These are phyloP conservation scores for Siniperca scherzeri DNA, from an alignment of 2,797 vertebrate genomes.

Conservation along the genomic window DNA sequence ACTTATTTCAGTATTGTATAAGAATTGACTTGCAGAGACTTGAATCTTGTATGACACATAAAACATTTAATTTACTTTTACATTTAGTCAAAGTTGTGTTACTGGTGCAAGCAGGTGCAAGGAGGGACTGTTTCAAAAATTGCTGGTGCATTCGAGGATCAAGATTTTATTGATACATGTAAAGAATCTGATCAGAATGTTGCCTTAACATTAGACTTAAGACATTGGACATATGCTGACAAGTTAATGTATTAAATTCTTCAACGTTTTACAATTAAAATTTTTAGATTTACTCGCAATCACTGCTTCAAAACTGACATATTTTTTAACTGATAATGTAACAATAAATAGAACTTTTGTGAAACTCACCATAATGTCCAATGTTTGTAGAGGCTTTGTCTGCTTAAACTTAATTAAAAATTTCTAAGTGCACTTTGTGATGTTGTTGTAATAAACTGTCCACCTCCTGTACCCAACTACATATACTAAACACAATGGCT, in stretches of 20 bases:
- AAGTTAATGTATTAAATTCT: neutral
- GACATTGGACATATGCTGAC: too few relatives aligned
- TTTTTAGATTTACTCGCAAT: neutral
- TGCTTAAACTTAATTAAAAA: neutral
- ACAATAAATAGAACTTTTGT: neutral
- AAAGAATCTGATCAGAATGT: neutral
- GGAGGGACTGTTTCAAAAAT: neutral
- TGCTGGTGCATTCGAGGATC: neutral
- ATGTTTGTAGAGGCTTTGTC: neutral
- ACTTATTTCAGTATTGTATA: neutral
- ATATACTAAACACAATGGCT: too few relatives aligned
- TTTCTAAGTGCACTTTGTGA: too few relatives aligned
- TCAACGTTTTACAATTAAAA: neutral
- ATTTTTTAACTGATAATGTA: neutral
- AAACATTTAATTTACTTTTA: neutral
- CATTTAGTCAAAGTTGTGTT: neutral
- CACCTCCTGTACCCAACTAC: too few relatives aligned
- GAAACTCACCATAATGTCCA: neutral
- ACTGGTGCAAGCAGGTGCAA: neutral
- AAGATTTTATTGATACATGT: neutral
- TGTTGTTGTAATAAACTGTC: too few relatives aligned
- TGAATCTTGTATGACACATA: neutral
- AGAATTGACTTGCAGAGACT: neutral
- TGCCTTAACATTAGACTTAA: too few relatives aligned
- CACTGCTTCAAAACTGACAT: neutral